phyloP scores from a whole-genome alignment of 2,888 invertebrate species.

The Campoletis raptor region DNA sequence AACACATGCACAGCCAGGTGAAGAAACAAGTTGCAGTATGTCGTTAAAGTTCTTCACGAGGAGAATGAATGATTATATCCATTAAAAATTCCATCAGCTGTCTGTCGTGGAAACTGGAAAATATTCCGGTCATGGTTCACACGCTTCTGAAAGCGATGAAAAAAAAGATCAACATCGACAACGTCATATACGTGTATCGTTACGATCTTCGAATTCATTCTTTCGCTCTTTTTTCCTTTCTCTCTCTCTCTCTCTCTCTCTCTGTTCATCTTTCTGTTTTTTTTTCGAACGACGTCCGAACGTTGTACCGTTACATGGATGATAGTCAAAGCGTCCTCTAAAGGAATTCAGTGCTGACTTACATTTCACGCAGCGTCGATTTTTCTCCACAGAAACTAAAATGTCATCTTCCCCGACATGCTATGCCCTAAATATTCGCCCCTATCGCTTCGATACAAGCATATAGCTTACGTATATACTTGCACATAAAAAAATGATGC shows the following conservation, averaged over 20 bases:
- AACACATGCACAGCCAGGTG: not conserved
- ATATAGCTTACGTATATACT: not conserved
- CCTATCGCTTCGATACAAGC: slow-evolving; percentile 44
- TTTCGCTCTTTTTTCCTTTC: not conserved
- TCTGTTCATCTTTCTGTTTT: not conserved
- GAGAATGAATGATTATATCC: slow-evolving; percentile 40
- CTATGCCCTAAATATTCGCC: slow-evolving; percentile 39
- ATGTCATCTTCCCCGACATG: slow-evolving; percentile 44
- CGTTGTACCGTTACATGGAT: slow-evolving; percentile 42
- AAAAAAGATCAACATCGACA: slow-evolving; percentile 28
- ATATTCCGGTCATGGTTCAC: slow-evolving; percentile 44
- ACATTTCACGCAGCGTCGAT: slow-evolving; percentile 55
- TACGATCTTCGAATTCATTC: slow-evolving; percentile 27
- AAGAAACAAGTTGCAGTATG: not conserved
- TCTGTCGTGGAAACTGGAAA: slow-evolving; percentile 26
- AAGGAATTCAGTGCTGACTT: slow-evolving; percentile 57
- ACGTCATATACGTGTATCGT: slow-evolving; percentile 22
- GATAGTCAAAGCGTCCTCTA: slow-evolving; percentile 13
- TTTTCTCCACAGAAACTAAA: slow-evolving; percentile 27
- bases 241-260: slow-evolving; percentile 1
- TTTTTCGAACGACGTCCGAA: slow-evolving; percentile 19
- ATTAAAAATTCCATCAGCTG: slow-evolving; percentile 43
- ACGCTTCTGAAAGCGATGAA: slow-evolving; percentile 4
- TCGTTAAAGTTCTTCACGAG: slow-evolving; percentile 17
- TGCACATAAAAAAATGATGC: slow-evolving; percentile 21